These are phyloP conservation scores for Phaonia tiefii DNA, from an alignment of 2,888 invertebrate species.

Conservation along the genomic window DNA sequence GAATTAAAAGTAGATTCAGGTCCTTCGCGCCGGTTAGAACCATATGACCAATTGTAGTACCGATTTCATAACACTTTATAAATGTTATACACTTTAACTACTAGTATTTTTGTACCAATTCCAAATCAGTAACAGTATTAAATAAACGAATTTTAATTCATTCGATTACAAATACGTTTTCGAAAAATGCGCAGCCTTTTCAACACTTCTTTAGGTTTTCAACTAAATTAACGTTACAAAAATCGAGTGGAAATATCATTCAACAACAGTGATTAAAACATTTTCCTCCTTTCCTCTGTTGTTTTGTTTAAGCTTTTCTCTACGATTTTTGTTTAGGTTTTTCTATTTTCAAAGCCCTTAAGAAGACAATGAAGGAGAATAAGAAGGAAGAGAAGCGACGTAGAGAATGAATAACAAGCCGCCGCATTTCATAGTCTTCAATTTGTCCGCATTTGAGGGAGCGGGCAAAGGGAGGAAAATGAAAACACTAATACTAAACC, in stretches of 20 bases:
- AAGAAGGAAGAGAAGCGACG: slow-evolving; percentile 12
- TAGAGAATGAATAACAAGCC: slow-evolving; percentile 5
- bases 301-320: background rate
- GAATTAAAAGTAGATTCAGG: too few species aligned
- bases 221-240: slow-evolving; percentile 2
- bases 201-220: slow-evolving; percentile 17
- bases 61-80: too few species aligned
- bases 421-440: slow-evolving; percentile 69
- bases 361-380: background rate
- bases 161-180: too few species aligned
- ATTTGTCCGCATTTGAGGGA: slow-evolving; percentile 66
- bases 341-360: slow-evolving; percentile 1
- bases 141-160: too few species aligned
- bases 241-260: background rate
- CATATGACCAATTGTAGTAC: too few species aligned
- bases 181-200: background rate
- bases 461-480: background rate
- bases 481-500: background rate
- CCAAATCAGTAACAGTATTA: too few species aligned
- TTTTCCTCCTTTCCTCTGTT: background rate
- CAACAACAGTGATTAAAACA: slow-evolving; percentile 14
- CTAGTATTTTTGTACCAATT: too few species aligned
- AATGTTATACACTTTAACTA: too few species aligned
- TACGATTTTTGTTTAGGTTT: background rate
- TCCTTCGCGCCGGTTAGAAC: too few species aligned